phyloP scores from a whole-genome alignment of 2,113 vertebrate species.

The Elanus axillaris region DNA sequence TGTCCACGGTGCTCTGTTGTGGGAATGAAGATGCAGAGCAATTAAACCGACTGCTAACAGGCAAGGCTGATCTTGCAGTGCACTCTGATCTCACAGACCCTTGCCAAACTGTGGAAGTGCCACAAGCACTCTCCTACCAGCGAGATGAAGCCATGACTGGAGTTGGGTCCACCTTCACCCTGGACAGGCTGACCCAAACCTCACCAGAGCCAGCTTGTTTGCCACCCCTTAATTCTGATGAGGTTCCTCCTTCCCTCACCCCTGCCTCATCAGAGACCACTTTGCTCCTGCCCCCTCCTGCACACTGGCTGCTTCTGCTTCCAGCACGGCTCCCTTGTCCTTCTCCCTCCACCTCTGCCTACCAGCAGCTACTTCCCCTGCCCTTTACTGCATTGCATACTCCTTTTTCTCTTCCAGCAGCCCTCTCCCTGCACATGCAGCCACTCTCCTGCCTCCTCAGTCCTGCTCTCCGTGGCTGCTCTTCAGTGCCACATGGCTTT shows the following conservation, averaged over 20 bases:
- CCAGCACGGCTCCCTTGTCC: neutral
- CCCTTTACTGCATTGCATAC: neutral
- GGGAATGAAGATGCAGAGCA: constrained; percentile 46
- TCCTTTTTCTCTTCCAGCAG: neutral
- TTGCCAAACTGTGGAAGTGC: neutral
- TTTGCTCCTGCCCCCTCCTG: neutral
- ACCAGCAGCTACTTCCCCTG: neutral
- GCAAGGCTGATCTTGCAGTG: neutral
- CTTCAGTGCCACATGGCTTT: neutral
- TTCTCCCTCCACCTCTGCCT: neutral
- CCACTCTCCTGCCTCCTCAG: neutral
- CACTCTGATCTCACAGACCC: neutral
- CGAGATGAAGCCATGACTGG: neutral
- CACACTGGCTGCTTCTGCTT: neutral
- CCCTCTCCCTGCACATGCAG: neutral
- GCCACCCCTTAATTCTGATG: neutral
- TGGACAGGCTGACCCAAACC: neutral
- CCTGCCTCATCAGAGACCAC: neutral
- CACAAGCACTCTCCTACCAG: neutral
- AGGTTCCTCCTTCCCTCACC: neutral
- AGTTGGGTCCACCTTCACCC: neutral
- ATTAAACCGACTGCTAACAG: neutral
- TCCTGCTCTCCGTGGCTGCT: neutral
- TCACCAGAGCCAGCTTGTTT: neutral
- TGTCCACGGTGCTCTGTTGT: constrained; percentile 93